Conservation (phyloP, 2,113 vertebrate genomes). For the Cisticola juncidis region DNA sequence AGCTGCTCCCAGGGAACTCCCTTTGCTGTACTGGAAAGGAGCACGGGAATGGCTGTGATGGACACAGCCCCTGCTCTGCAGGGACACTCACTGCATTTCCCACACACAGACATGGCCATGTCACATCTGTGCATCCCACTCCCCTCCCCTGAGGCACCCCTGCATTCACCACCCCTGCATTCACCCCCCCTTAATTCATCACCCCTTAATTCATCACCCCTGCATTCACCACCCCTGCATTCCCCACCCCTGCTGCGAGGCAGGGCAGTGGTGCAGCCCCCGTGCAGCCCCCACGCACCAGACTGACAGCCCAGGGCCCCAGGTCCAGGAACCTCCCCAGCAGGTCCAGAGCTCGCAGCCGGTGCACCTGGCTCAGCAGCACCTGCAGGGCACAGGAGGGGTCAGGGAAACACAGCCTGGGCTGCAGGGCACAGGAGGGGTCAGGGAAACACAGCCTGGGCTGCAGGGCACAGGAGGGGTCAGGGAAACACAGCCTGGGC, state of each 20-base stretch:
- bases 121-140: not conserved
- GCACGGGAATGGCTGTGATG: not conserved
- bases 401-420: not conserved
- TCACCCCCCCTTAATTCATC: not conserved
- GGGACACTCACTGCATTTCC: not conserved
- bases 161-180: not conserved
- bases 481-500: not conserved
- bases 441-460: no score
- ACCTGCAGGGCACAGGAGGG: slow-evolving; percentile 77
- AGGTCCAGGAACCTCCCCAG: slow-evolving; percentile 94
- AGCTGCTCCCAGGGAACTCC: not conserved
- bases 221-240: no score
- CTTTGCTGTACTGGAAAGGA: not conserved
- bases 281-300: slow-evolving; percentile 75
- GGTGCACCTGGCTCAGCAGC: slow-evolving; percentile 95
- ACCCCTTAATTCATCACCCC: no score
- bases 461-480: not conserved
- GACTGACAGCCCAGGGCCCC: slow-evolving; percentile 96
- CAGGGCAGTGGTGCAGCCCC: not conserved
- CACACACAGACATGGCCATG: not conserved
- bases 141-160: not conserved
- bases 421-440: slow-evolving; percentile 67
- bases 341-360: slow-evolving; percentile 90
- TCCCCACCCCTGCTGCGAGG: no score
- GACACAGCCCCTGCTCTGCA: not conserved